Base-by-base conservation (phyloP, 2,888 invertebrate genomes). In the Caenorhabditis sp. region DNA sequence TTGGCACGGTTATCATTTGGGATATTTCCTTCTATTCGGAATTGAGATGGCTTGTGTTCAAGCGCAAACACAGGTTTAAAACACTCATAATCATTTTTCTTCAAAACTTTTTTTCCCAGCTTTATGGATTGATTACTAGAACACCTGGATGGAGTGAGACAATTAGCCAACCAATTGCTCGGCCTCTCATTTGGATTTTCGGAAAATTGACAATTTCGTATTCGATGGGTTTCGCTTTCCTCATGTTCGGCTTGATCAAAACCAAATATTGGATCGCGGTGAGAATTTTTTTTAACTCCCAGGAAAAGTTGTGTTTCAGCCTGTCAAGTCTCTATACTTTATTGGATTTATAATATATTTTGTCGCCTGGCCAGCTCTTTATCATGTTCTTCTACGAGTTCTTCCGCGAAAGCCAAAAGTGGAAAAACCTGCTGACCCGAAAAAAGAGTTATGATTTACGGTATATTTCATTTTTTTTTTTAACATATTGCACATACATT, bases 1-100 rank as follows among this genome's bases (percentile, higher is more conserved):
- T 0, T 97, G 97, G 97, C 97, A 97, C 89, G 97, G 97, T 14
- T 92, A 94, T 62, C 93, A 95, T 87, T 92, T 93, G 12, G 97
- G 97, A 0, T 99, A 99, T 87, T 97, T 95, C 88, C 90, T 94
- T 85, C 93, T 93, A 57, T 97, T 97, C 90, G 91, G 93, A 67
- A 92, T 95, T 89, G 97, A 97, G 88, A 96, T 95, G 88, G 89
- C 94, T 37, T 92, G 94, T 37, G 93, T 95, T 88, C 92, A 92
- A 76, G 91, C 93, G 87, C 95, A 96, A 86, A 93, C 92, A 89
- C 93, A 94, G 86, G 93, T 60, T 27, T 61, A 26, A 4, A 24
- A 37, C 10, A 59, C n/a, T n/a, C 19, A 50, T 50, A n/a, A 5
- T 50, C 17, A 50, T 50, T 50, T 50, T 50, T 4, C 27, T 55